A percentile compares a stretch with the other conserved stretches of the same genome.
These are phyloP conservation scores for Aporrectodea caliginosa DNA, from an alignment of 1,140 invertebrate genomes.

Conservation along the genomic window DNA sequence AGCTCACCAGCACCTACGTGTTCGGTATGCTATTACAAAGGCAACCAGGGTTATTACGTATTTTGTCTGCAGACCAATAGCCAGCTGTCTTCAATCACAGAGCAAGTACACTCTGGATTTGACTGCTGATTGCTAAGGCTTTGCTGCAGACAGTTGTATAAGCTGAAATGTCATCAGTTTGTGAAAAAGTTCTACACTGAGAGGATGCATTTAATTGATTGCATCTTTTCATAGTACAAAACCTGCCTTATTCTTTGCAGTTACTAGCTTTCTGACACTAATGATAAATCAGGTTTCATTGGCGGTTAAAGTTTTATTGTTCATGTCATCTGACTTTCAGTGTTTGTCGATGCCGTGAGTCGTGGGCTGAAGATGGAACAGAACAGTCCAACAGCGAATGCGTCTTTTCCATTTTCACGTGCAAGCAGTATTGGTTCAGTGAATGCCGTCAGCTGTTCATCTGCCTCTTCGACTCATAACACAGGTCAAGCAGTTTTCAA, in stretches of 20 bases:
- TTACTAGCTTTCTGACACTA: neutral
- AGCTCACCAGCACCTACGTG: too few species aligned
- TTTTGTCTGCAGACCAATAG: too few species aligned
- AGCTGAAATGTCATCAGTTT: neutral
- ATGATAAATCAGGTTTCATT: neutral
- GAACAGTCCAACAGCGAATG: constrained; percentile 61
- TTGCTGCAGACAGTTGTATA: too few species aligned
- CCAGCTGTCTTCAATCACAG: too few species aligned
- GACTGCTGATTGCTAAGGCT: too few species aligned
- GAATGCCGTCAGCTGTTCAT: constrained; percentile 72
- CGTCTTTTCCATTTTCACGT: constrained; percentile 65
- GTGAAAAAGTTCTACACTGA: neutral
- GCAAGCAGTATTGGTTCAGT: constrained; percentile 79
- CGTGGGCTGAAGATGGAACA: constrained; percentile 60
- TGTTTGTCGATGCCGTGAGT: neutral
- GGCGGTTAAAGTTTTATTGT: neutral
- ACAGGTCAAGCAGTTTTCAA: constrained; percentile 64
- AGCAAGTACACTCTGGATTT: too few species aligned
- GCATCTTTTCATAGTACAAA: neutral
- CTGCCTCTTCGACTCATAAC: constrained; percentile 68
- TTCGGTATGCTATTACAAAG: too few species aligned
- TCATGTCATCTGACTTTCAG: neutral
- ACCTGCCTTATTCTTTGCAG: neutral
- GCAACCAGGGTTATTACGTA: too few species aligned
- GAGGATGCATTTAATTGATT: neutral